Evolutionary conservation across 2,113 vertebrate species (phyloP).

Genomic region (Thalassarche chlororhynchos): DNA sequence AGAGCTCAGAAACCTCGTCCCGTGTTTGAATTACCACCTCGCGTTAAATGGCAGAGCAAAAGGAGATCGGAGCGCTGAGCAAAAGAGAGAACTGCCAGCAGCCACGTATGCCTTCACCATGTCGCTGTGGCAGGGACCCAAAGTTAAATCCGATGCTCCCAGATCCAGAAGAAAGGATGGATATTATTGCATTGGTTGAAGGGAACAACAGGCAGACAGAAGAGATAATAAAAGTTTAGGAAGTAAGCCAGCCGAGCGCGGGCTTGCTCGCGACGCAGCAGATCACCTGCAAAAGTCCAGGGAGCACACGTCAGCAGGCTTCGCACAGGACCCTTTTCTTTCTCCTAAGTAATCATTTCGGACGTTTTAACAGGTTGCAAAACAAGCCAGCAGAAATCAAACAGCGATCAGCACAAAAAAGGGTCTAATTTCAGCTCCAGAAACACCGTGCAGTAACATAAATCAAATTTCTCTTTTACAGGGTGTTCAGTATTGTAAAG

Average conservation of each 20-base stretch:
- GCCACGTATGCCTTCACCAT: neutral
- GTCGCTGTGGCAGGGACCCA: neutral
- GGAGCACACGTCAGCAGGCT: neutral
- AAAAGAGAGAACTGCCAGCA: no score
- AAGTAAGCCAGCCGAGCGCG: neutral
- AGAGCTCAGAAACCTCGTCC: neutral
- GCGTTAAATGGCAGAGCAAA: neutral
- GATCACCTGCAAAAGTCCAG: neutral
- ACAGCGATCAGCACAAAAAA: neutral
- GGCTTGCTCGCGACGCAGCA: neutral
- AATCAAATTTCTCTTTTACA: neutral
- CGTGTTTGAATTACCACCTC: neutral
- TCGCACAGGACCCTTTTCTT: no score
- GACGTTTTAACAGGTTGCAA: neutral
- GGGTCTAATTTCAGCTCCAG: neutral
- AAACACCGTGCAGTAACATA: neutral
- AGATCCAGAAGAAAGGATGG: neutral
- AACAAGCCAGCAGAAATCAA: fast-evolving
- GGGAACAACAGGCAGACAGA: neutral
- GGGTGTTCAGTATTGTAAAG: neutral
- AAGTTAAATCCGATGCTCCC: fast-evolving
- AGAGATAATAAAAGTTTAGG: neutral
- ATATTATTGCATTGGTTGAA: fast-evolving
- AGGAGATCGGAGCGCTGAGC: neutral
- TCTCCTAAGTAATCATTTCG: fast-evolving